phyloP scores from a whole-genome alignment of 2,888 invertebrate genomes.

The Stegophylla sp. region DNA sequence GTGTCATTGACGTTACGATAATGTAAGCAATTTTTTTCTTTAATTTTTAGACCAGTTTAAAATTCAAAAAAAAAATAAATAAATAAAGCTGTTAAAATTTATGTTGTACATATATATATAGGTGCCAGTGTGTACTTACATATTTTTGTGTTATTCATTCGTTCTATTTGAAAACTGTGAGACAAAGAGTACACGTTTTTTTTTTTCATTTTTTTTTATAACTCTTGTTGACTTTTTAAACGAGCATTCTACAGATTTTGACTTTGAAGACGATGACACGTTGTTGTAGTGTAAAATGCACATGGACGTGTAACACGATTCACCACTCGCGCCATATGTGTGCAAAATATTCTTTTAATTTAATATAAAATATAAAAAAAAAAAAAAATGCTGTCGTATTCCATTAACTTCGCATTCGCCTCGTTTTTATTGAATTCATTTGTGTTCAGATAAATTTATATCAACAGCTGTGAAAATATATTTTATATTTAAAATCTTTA shows the following conservation, averaged over 20 bases:
- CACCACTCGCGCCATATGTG: neutral
- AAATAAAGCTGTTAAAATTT: too few relatives aligned
- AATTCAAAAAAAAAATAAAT: neutral
- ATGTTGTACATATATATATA: too few relatives aligned
- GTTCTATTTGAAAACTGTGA: neutral
- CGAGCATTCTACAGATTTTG: neutral
- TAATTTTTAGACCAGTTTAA: neutral
- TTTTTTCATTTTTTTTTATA: slow-evolving; percentile 21
- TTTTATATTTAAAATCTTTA: too few relatives aligned
- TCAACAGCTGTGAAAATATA: too few relatives aligned
- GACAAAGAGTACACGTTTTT: slow-evolving; percentile 9
- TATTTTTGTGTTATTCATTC: neutral
- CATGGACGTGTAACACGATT: neutral
- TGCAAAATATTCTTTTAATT: slow-evolving; percentile 18
- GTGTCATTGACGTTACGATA: slow-evolving; percentile 33
- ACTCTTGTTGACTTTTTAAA: neutral
- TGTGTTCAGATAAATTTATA: neutral
- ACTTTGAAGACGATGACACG: neutral
- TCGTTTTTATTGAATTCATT: slow-evolving; percentile 6
- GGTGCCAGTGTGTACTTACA: too few relatives aligned
- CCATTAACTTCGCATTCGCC: neutral
- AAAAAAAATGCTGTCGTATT: neutral
- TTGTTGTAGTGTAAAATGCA: neutral
- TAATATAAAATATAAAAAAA: neutral
- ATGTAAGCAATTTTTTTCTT: slow-evolving; percentile 37